These are phyloP conservation scores for Bovichtus variegatus DNA, from an alignment of 2,797 vertebrate species.

Conservation along the genomic window DNA sequence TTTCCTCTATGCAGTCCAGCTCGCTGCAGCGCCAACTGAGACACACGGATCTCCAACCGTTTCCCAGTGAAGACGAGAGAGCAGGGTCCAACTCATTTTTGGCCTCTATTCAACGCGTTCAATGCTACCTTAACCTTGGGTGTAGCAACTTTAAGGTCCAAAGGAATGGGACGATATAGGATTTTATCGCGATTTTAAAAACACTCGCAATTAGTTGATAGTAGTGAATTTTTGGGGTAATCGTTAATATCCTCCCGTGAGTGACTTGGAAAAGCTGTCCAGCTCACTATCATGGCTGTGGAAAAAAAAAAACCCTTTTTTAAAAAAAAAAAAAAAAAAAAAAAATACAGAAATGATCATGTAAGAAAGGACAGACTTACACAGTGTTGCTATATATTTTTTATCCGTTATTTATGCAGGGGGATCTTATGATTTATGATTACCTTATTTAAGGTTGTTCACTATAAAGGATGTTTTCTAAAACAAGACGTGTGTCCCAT, in stretches of 20 bases:
- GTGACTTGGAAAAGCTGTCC: too few relatives aligned
- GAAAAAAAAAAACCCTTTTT: background rate
- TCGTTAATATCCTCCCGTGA: too few relatives aligned
- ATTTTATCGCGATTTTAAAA: background rate
- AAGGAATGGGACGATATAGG: background rate
- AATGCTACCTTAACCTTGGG: background rate
- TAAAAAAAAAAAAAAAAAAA: background rate
- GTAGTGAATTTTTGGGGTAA: background rate
- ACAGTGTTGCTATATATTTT: background rate
- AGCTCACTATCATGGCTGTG: background rate
- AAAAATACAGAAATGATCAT: background rate
- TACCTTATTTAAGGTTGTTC: background rate
- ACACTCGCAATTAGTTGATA: background rate
- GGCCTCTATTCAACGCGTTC: background rate
- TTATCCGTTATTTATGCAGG: background rate
- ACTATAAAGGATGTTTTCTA: too few relatives aligned
- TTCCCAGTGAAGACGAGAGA: conserved; percentile 8
- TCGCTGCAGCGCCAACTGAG: conserved; percentile 28
- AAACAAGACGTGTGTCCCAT: too few relatives aligned
- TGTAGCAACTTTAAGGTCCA: background rate
- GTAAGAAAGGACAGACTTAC: background rate
- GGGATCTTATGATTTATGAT: too few relatives aligned
- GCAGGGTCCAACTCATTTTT: background rate
- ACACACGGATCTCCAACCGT: conserved; percentile 16
- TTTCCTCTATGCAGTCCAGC: conserved; percentile 43